Percentiles rank a stretch among this genome's conserved stretches.
Conservation (phyloP, 2,888 invertebrate genomes). For the Ceratothoa steindachneri region DNA sequence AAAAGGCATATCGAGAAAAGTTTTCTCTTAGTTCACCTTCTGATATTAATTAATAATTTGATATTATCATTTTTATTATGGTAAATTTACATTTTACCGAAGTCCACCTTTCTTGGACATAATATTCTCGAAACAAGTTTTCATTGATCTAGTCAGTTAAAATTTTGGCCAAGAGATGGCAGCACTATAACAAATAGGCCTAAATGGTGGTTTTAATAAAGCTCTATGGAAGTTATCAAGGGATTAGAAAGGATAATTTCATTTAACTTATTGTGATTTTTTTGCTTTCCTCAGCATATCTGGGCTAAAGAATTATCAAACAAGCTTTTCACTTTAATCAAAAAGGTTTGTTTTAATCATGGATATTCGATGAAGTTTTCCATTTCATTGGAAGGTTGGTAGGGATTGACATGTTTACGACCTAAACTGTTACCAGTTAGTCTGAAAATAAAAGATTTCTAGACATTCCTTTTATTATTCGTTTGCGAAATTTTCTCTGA, state of each 20-base stretch:
- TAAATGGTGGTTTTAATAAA: neutral
- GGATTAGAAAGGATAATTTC: neutral
- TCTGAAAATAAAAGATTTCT: constrained; percentile 5
- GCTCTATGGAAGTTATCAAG: neutral
- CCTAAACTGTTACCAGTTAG: neutral
- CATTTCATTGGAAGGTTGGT: neutral
- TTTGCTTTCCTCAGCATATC: neutral
- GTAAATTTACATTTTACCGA: neutral
- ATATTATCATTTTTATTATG: no score
- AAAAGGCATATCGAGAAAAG: no score
- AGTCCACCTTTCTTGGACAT: neutral
- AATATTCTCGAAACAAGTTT: neutral
- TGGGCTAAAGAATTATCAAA: neutral
- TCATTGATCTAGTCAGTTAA: constrained; percentile 7
- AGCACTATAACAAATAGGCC: neutral
- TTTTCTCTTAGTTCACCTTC: no score
- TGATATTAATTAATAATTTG: no score
- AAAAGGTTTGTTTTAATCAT: constrained; percentile 15
- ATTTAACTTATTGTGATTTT: neutral
- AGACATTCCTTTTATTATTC: neutral
- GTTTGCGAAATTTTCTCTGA: neutral
- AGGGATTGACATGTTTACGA: constrained; percentile 8
- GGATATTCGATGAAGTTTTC: constrained; percentile 8
- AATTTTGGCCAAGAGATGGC: constrained; percentile 7
- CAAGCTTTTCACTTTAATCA: neutral